Evolutionary conservation across 1,140 invertebrate genomes (phyloP).

Genomic region (Mya arenaria): DNA sequence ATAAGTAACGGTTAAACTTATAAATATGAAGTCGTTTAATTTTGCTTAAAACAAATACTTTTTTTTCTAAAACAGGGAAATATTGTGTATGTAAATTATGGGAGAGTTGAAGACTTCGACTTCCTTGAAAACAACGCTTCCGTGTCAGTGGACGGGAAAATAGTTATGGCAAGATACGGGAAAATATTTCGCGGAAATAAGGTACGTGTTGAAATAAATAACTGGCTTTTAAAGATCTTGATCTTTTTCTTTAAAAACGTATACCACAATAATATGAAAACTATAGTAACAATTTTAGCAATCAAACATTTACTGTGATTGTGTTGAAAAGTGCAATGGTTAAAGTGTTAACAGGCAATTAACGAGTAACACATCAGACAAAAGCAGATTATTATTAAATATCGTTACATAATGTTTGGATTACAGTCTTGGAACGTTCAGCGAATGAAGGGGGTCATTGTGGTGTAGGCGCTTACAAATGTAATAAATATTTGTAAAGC

Average conservation of each 20-base stretch:
- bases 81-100: slow-evolving; percentile 83
- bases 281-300: background rate
- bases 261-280: background rate
- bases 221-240: background rate
- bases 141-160: slow-evolving; percentile 78
- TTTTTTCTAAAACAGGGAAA: slow-evolving; percentile 58
- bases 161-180: slow-evolving; percentile 82
- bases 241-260: background rate
- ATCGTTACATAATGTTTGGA: background rate
- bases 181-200: slow-evolving; percentile 82
- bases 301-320: background rate
- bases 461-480: too few relatives aligned
- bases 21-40: background rate
- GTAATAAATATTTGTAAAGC: background rate
- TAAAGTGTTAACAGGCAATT: background rate
- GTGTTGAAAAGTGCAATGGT: background rate
- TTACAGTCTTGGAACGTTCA: too few relatives aligned
- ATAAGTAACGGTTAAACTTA: background rate
- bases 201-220: slow-evolving; percentile 55
- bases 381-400: background rate
- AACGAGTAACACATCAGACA: background rate
- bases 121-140: slow-evolving; percentile 63
- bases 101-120: slow-evolving; percentile 82
- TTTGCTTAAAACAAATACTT: background rate
- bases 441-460: too few relatives aligned